Conservation (phyloP, 2,888 invertebrate species). For the Iselma pallidipennis region DNA sequence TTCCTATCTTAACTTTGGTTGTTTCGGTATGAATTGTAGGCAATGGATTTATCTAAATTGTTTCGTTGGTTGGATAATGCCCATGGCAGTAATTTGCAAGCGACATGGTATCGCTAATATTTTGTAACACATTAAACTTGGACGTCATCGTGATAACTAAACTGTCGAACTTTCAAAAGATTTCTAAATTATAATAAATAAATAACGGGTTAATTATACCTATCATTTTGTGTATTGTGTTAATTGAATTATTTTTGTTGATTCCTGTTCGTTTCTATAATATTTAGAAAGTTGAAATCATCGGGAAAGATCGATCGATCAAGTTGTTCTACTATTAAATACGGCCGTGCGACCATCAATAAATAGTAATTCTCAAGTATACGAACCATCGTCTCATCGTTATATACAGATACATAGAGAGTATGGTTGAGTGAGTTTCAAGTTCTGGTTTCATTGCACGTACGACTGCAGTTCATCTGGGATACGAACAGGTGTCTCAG, state of each 20-base stretch:
- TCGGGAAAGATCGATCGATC: conserved; percentile 11
- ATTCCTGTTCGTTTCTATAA: too few relatives aligned
- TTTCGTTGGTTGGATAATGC: conserved; percentile 31
- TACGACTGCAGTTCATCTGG: conserved; percentile 40
- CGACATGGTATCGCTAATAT: conserved; percentile 37
- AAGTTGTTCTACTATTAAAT: conserved; percentile 21
- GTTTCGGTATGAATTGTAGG: conserved; percentile 47
- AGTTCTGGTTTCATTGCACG: conserved; percentile 44
- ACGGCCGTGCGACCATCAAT: conserved; percentile 34
- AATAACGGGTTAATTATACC: too few relatives aligned
- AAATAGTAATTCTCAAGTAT: conserved; percentile 38
- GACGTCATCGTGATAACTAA: too few relatives aligned
- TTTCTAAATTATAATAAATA: too few relatives aligned
- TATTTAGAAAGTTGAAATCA: conserved; percentile 14
- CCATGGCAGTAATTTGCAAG: conserved; percentile 35
- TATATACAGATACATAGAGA: conserved; percentile 1
- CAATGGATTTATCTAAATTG: conserved; percentile 51
- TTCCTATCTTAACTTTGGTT: conserved; percentile 38
- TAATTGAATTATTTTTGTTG: too few relatives aligned
- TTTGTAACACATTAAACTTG: conserved; percentile 43
- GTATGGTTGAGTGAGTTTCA: conserved; percentile 11
- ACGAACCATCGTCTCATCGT: conserved; percentile 4
- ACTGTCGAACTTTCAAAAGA: too few relatives aligned
- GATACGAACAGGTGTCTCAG: conserved; percentile 39
- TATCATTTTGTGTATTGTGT: too few relatives aligned